Base-by-base conservation (phyloP, 2,888 invertebrate species). In the Bombylius major region DNA sequence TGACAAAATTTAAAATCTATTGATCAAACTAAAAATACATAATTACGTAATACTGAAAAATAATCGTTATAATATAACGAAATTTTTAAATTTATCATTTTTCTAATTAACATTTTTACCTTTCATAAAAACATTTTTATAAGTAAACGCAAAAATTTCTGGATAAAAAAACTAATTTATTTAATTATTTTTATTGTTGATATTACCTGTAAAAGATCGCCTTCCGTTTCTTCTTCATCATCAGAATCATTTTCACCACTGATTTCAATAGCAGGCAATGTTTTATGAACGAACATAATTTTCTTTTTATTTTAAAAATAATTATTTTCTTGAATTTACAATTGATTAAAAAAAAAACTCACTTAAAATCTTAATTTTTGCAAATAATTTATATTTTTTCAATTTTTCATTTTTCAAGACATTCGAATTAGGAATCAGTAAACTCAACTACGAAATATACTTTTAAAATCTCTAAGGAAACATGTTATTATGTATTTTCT, bases 191-290 rank as follows among this genome's bases (percentile, higher is more conserved):
- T 11, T 42, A 42, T 36, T 4, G 6, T 36, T 4, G 6, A 13
- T 56, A 55, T 58, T 67, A 69, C 68, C 73, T 75, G 73, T 59
- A 73, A 62, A 61, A 73, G 63, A 62, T 73, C 72, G 53, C 70
- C 72, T 60, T 69, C 69, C 34, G 56, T 50, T 71, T 80, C 80
- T 68, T 80, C 81, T 63, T 80, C 80, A 36, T 55, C 55, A 59
- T 81, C 80, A 51, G 79, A 79, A 50, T 80, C 80, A 54, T 79
- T 45, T 14, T 14, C 14, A 7, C 47, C 47, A 42, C 55, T 51
- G 13, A 50, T 32, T 8, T 47, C 55, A 44, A 46, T 36, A 12
- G 46, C 55, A n/a, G 47, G 39, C 23, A 55, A 46, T 42, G 55
- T 55, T 55, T 55, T 55, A 51, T 55, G 55, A 8, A 55, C 55